Evolutionary conservation across 2,888 invertebrate genomes (phyloP), one percentile per base, ranked within the genome.

Genomic region (Fragum whitleyi): DNA sequence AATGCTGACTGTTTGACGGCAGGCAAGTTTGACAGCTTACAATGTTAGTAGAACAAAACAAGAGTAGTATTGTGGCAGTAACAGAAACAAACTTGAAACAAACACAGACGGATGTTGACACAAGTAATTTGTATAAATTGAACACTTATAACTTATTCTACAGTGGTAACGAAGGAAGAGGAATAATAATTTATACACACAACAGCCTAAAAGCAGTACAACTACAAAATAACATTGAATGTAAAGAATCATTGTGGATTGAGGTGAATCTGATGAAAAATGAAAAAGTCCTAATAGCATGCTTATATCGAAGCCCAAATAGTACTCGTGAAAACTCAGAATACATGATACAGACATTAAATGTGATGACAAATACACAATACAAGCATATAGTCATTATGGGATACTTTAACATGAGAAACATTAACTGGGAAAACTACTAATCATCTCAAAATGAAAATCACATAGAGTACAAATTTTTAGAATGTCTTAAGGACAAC

Each of bases 1-100:
- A 42, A 51, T 74, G 67, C 42, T 23, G 39, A 47, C 28, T n/a
- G 21, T 23, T 14, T 59, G 51, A 53, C 28, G n/a, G n/a, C n/a
- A n/a, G n/a, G n/a, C n/a, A n/a, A n/a, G 39, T 36, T 23, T 11
- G 21, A 42, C 14, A 59, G 55, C 42, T 59, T 6, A 26, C n/a
- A 23, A 9, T 57, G 21, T 9, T 16, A 73, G 42, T 73, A 6
- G 16, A 21, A 14, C 39, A 21, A 36, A 67, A 11, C 14, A 59
- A 59, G 7, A 14, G 11, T 3, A 3, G 26, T 7, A 29, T 59
- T 19, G 59, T 59, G 21, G 28, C 59, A 28, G 39, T 39, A 39
- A 39, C 39, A 39, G 39, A 39, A 39, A 39, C 39, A 39, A 39
- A 39, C 14, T 14, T 39, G 14, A 39, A 39, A 39, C 6, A 39